These are phyloP conservation scores for Polymixis lichenea DNA, from an alignment of 2,888 invertebrate genomes.

Conservation along the genomic window DNA sequence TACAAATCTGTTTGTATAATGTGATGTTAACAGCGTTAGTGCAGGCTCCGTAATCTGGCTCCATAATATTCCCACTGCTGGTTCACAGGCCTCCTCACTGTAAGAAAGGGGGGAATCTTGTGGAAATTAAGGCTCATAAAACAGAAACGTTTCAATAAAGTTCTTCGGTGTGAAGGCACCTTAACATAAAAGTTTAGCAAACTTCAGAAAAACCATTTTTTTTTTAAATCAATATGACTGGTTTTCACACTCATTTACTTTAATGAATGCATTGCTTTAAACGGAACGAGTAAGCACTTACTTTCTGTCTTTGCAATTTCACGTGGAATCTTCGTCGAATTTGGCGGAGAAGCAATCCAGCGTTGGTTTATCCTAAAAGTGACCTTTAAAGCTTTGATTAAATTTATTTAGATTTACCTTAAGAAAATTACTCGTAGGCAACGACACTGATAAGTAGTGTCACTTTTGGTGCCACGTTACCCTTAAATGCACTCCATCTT, in stretches of 20 bases:
- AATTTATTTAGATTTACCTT: not conserved
- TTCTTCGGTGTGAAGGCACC: not conserved
- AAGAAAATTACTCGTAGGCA: not conserved
- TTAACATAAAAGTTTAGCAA: not conserved
- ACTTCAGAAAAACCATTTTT: not conserved
- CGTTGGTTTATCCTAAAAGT: not conserved
- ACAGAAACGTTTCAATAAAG: not conserved
- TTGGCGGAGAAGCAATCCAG: not conserved
- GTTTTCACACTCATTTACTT: conserved; percentile 12
- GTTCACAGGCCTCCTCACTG: not conserved
- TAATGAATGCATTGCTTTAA: not conserved
- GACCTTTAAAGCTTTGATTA: too few relatives aligned
- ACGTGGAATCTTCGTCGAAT: not conserved
- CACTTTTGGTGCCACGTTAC: too few relatives aligned
- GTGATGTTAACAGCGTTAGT: not conserved
- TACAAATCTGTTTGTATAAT: not conserved
- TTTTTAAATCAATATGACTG: conserved; percentile 8
- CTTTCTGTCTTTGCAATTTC: conserved; percentile 6
- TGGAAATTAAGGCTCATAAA: not conserved
- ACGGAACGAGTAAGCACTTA: not conserved
- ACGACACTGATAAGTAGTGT: not conserved
- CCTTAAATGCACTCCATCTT: not conserved
- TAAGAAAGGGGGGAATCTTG: not conserved
- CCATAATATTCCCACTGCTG: not conserved
- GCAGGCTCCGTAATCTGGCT: not conserved